Percentiles rank a stretch among this genome's conserved stretches.
Conservation (phyloP, 2,113 vertebrate species). For the Phodopus roborovskii region DNA sequence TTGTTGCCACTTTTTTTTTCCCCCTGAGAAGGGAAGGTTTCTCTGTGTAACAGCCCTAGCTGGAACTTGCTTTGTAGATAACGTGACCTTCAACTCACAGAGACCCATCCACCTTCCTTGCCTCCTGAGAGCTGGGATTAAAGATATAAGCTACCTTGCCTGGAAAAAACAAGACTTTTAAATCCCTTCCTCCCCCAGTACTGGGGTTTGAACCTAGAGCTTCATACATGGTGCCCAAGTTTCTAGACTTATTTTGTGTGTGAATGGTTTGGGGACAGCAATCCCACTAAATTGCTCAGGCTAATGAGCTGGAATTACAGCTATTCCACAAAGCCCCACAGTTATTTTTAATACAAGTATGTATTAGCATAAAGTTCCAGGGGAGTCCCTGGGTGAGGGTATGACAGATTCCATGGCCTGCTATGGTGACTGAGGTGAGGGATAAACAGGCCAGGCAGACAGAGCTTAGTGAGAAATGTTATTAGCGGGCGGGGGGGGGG, state of each 20-base stretch:
- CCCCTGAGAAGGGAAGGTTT: neutral
- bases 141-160: neutral
- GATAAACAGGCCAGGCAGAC: too few species aligned
- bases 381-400: too few species aligned
- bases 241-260: neutral
- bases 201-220: neutral
- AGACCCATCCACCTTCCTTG: too few species aligned
- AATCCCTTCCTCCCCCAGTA: neutral
- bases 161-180: neutral
- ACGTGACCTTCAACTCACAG: neutral
- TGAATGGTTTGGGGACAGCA: neutral
- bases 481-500: too few species aligned
- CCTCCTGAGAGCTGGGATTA: neutral
- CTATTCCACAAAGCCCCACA: neutral
- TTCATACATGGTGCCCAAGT: neutral
- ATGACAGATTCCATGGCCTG: too few species aligned
- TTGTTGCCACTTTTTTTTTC: neutral
- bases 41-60: neutral
- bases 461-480: too few species aligned
- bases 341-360: constrained; percentile 24
- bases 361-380: too few species aligned
- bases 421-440: too few species aligned
- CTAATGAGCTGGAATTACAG: neutral
- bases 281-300: too few species aligned
- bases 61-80: neutral